These are phyloP conservation scores for Melieria picta DNA, from an alignment of 2,888 invertebrate genomes.

Conservation along the genomic window DNA sequence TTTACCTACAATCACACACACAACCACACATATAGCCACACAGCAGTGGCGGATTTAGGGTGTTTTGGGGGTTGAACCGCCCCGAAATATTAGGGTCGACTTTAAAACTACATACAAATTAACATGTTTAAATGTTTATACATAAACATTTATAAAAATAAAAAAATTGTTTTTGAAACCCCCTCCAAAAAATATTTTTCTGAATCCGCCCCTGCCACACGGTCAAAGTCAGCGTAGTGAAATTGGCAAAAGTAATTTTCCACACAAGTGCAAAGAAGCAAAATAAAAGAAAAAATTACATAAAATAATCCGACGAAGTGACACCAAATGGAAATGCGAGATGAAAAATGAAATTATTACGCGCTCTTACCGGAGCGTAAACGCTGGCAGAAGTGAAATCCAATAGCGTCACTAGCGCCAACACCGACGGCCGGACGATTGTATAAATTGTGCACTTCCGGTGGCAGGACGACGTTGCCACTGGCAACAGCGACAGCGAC, in stretches of 20 bases:
- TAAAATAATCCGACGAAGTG: neutral
- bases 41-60: too few species aligned
- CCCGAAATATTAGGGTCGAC: too few species aligned
- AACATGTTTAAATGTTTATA: too few species aligned
- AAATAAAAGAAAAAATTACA: neutral
- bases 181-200: too few species aligned
- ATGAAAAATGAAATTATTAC: constrained; percentile 38
- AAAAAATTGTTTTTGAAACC: too few species aligned
- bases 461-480: neutral
- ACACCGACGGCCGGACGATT: constrained; percentile 12
- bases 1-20: too few species aligned
- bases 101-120: too few species aligned
- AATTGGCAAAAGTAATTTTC: neutral
- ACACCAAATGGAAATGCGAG: neutral
- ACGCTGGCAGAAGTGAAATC: constrained; percentile 25
- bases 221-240: neutral
- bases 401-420: constrained; percentile 9
- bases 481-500: neutral
- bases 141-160: too few species aligned
- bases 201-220: too few species aligned
- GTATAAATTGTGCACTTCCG: constrained; percentile 38
- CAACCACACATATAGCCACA: too few species aligned
- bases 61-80: too few species aligned
- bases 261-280: neutral
- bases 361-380: constrained; percentile 24